Evolutionary conservation across 2,797 vertebrate genomes (phyloP).

Genomic region (Brotogeris chrysoptera): DNA sequence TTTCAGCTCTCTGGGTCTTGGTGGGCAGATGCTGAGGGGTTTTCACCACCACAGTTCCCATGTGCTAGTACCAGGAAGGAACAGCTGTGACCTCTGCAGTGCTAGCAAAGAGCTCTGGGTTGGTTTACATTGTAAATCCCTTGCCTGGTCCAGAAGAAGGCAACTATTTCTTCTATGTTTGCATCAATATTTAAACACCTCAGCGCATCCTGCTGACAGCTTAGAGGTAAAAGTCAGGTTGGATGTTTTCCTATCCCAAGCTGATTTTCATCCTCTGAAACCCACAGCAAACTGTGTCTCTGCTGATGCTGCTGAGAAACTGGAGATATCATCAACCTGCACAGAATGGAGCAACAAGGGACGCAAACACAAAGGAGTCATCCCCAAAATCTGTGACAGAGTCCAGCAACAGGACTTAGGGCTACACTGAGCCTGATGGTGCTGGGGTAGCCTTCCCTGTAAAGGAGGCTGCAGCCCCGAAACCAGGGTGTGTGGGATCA

Average conservation of each 20-base stretch:
- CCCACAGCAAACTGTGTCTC: neutral
- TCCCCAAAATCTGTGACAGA: neutral
- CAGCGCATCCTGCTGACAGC: neutral
- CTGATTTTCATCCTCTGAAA: neutral
- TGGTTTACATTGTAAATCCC: neutral
- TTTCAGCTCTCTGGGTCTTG: neutral
- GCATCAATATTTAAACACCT: conserved; percentile 44
- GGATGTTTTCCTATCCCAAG: neutral
- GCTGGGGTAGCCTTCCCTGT: neutral
- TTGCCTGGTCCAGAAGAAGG: neutral
- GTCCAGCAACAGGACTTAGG: neutral
- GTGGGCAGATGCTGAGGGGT: neutral
- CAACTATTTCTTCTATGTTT: conserved; percentile 8
- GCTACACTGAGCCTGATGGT: neutral
- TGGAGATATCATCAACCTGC: neutral
- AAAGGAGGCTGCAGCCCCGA: neutral
- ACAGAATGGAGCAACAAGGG: neutral
- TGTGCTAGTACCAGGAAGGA: neutral
- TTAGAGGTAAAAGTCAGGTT: neutral
- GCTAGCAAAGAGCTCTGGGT: neutral
- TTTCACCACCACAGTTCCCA: neutral
- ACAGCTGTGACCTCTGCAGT: neutral
- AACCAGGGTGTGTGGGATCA: rapidly evolving
- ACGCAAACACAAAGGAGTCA: neutral
- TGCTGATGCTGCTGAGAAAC: neutral